Percentiles rank a stretch among this genome's conserved stretches.
phyloP scores from a whole-genome alignment of 1,140 invertebrate species.

The Drosophila nikananu region DNA sequence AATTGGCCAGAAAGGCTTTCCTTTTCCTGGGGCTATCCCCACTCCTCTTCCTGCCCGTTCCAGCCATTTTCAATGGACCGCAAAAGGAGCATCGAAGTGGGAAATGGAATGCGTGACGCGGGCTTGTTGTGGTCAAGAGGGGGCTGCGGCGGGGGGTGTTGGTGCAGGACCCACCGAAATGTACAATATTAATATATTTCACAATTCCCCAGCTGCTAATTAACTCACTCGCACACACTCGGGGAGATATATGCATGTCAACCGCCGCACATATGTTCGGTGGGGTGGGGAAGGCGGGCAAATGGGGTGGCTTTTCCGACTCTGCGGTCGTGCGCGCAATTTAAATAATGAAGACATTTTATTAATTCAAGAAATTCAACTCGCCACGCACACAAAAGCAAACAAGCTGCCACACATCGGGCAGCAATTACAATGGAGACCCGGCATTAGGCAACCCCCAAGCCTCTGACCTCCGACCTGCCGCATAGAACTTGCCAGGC shows the following conservation, averaged over 20 bases:
- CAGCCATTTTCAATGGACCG: slow-evolving; percentile 25
- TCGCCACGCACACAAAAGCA: slow-evolving; percentile 47
- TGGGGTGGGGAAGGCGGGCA: not conserved
- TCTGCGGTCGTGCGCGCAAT: slow-evolving; percentile 78
- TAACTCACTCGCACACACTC: slow-evolving; percentile 57
- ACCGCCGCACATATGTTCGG: slow-evolving; percentile 48
- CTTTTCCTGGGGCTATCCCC: not conserved
- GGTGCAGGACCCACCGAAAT: slow-evolving; percentile 61
- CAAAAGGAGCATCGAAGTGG: slow-evolving; percentile 60
- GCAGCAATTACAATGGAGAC: slow-evolving; percentile 66
- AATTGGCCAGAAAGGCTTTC: not conserved
- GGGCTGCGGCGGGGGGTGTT: not conserved
- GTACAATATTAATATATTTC: slow-evolving; percentile 84
- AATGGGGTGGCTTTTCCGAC: slow-evolving; percentile 35
- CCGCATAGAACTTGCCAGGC: slow-evolving; percentile 47
- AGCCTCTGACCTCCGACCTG: slow-evolving; percentile 17
- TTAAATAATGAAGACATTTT: slow-evolving; percentile 84
- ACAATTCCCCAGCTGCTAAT: slow-evolving; percentile 83
- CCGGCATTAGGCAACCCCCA: slow-evolving; percentile 73
- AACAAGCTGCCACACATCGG: slow-evolving; percentile 27
- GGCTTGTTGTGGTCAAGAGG: slow-evolving; percentile 17
- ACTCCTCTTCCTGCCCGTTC: not conserved
- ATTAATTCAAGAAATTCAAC: slow-evolving; percentile 83
- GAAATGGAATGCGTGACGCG: slow-evolving; percentile 35
- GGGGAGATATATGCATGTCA: slow-evolving; percentile 41